Evolutionary conservation across 2,888 invertebrate genomes (phyloP), one percentile per base, ranked within the genome.

Genomic region (Icerya purchasi): DNA sequence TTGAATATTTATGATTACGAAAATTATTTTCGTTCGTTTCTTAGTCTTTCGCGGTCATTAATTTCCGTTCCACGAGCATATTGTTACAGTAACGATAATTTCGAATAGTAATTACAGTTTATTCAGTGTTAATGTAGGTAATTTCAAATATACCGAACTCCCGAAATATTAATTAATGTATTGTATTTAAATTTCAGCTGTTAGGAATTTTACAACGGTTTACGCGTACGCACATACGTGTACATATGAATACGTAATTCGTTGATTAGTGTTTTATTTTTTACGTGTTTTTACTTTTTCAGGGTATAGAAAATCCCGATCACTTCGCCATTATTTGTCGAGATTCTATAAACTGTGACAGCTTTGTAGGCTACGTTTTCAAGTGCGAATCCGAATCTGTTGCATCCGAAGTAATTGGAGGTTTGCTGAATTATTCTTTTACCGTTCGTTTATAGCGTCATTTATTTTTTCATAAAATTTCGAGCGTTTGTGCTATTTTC

Each of bases 241-340:
- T n/a, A n/a, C n/a, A n/a, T n/a, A n/a, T n/a, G n/a, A n/a, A n/a
- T n/a, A n/a, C n/a, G n/a, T n/a, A n/a, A n/a, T n/a, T n/a, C n/a
- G n/a, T n/a, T n/a, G n/a, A n/a, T n/a, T n/a, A n/a, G n/a, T n/a
- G n/a, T n/a, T n/a, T n/a, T n/a, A n/a, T n/a, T n/a, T n/a, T n/a
- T n/a, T n/a, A n/a, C n/a, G n/a, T n/a, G n/a, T n/a, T n/a, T 57
- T 21, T 50, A n/a, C 19, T 60, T 61, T 69, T 70, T 54, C 72
- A 83, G 77, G 94, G 94, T 0, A 74, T 84, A n/a, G 74, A 76
- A 62, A 82, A 83, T 68, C 76, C 80, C 51, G 91, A 92, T 65
- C 88, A 94, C 68, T 93, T 94, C 70, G 93, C 93, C 1, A 92
- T 96, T 68, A 89, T 94, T 54, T 90, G 90, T 66, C 93, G 93